Percentiles rank a stretch among this genome's conserved stretches.
These are phyloP conservation scores for Nomada ferruginata DNA, from an alignment of 2,888 invertebrate species.

Conservation along the genomic window DNA sequence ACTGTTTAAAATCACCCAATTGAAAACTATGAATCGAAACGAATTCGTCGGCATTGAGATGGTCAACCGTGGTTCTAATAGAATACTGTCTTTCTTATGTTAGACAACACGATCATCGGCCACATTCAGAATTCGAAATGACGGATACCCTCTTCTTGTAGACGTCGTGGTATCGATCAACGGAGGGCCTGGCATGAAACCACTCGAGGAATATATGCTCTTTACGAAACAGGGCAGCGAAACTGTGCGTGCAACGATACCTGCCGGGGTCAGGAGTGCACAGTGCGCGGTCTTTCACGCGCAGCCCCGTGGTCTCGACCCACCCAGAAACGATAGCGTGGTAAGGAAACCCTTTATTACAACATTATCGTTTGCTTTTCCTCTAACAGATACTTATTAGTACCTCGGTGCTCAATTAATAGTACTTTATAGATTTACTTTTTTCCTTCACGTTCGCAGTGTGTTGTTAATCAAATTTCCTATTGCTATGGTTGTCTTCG, in stretches of 20 bases:
- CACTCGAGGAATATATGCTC: conserved; percentile 96
- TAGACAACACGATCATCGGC: conserved; percentile 61
- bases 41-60: conserved; percentile 28
- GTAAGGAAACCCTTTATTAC: conserved; percentile 71
- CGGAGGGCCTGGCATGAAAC: conserved; percentile 89
- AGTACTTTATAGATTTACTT: no score
- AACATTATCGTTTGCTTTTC: background rate
- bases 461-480: no score
- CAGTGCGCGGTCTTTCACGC: conserved; percentile 91
- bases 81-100: conserved; percentile 56
- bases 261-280: conserved; percentile 93
- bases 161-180: conserved; percentile 95
- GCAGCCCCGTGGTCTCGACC: conserved; percentile 80
- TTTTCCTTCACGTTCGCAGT: no score
- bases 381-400: background rate
- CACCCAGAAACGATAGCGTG: conserved; percentile 84
- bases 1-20: conserved; percentile 6
- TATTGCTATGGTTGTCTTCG: no score
- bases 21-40: conserved; percentile 22
- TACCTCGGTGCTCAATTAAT: no score
- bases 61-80: conserved; percentile 43
- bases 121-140: conserved; percentile 58
- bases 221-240: conserved; percentile 93
- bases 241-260: conserved; percentile 94
- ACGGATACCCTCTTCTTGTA: conserved; percentile 80